Conservation (phyloP, 2,113 vertebrate species). For the Pterophyllum scalare region DNA sequence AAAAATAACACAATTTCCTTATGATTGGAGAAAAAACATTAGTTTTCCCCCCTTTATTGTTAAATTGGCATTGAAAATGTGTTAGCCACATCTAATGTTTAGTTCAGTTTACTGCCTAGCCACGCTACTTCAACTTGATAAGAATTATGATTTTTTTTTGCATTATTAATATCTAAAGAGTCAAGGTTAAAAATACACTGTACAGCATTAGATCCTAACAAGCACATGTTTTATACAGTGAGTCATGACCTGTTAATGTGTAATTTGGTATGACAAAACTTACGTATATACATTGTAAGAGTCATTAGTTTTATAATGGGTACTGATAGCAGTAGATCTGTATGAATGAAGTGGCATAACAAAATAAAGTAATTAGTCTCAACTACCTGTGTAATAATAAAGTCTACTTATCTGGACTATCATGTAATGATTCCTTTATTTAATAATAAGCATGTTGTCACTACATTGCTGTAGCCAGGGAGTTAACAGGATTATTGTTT, state of each 20-base stretch:
- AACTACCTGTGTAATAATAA: not conserved
- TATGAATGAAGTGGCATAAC: not conserved
- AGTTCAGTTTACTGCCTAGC: not conserved
- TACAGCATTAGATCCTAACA: not conserved
- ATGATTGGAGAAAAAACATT: not conserved
- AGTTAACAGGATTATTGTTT: not conserved
- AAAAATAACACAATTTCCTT: not conserved
- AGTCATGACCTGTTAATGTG: slow-evolving; percentile 5
- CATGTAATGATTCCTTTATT: not conserved
- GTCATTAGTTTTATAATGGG: not conserved
- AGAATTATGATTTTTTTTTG: not conserved
- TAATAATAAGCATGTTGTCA: not conserved
- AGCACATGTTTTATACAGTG: slow-evolving; percentile 13
- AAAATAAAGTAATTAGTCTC: not conserved
- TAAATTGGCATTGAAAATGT: slow-evolving; percentile 2
- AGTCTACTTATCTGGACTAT: not conserved
- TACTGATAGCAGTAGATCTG: not conserved
- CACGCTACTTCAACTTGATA: not conserved
- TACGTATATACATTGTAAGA: not conserved
- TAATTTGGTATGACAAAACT: slow-evolving; percentile 4
- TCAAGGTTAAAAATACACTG: slow-evolving; percentile 4
- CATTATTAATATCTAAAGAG: not conserved
- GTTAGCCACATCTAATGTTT: not conserved
- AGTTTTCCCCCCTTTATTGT: not conserved
- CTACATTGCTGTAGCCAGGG: not conserved